Evolutionary conservation across 2,113 vertebrate genomes (phyloP).

Genomic region (Trochalopteron elliotii): DNA sequence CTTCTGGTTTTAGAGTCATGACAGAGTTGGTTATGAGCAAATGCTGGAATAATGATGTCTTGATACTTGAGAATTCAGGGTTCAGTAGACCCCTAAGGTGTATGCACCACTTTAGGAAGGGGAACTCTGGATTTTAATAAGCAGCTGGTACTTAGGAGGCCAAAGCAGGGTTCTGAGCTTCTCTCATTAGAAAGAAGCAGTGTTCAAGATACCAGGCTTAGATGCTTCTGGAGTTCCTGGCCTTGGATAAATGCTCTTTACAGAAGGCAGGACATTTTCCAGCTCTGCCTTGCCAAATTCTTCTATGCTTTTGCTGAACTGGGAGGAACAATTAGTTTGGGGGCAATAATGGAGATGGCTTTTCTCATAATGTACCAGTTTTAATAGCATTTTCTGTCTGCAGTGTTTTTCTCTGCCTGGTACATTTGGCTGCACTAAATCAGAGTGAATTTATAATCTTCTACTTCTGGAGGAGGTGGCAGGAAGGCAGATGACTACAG

Average conservation of each 20-base stretch:
- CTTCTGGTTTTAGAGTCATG: neutral
- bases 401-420: constrained; percentile 31
- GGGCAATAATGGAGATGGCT: neutral
- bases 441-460: constrained; percentile 46
- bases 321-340: neutral
- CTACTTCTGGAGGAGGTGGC: constrained; percentile 37
- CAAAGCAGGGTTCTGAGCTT: neutral
- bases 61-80: neutral
- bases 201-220: neutral
- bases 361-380: neutral
- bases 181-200: neutral
- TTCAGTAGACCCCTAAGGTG: neutral
- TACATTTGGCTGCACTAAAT: constrained; percentile 26
- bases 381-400: neutral
- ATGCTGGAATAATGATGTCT: neutral
- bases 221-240: neutral
- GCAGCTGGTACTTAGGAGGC: neutral
- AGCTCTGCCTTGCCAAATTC: neutral
- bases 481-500: constrained; percentile 54
- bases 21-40: neutral
- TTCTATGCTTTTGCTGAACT: neutral
- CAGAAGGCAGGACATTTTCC: neutral
- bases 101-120: neutral
- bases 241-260: neutral
- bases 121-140: neutral